Evolutionary conservation across 1,140 invertebrate genomes (phyloP).

Genomic region (Aplysia californica): DNA sequence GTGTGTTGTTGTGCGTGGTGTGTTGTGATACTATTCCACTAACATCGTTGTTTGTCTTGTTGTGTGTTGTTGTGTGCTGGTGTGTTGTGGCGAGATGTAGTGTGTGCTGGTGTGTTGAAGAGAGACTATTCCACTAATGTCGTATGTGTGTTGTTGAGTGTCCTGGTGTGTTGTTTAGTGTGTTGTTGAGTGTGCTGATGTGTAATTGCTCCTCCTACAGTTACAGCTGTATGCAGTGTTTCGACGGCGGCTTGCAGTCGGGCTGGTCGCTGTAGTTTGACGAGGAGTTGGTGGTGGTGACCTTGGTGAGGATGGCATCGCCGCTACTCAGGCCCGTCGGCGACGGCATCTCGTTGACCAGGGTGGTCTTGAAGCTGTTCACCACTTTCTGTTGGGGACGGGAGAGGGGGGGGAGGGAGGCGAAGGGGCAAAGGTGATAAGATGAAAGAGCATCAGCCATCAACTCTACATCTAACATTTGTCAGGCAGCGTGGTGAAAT

Average conservation of each 20-base stretch:
- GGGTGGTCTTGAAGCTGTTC: constrained; percentile 9
- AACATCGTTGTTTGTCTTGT: no score
- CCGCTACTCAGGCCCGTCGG: background rate
- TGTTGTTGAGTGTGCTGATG: no score
- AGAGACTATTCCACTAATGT: no score
- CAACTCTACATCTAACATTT: background rate
- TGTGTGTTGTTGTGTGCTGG: no score
- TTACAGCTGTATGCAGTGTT: constrained; percentile 8
- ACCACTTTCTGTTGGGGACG: constrained; percentile 15
- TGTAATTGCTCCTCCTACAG: no score
- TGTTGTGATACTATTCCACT: no score
- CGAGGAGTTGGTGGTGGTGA: background rate
- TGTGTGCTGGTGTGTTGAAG: no score
- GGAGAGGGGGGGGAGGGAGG: background rate
- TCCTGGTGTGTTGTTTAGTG: no score
- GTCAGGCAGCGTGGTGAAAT: no score
- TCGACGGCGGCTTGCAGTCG: background rate
- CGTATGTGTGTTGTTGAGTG: no score
- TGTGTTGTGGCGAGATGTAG: no score
- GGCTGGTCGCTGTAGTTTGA: background rate
- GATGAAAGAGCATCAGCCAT: background rate
- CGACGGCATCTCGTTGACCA: background rate
- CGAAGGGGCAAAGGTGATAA: background rate
- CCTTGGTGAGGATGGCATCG: background rate
- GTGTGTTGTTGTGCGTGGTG: no score